phyloP scores from a whole-genome alignment of 2,797 vertebrate genomes.

The Coluber constrictor region DNA sequence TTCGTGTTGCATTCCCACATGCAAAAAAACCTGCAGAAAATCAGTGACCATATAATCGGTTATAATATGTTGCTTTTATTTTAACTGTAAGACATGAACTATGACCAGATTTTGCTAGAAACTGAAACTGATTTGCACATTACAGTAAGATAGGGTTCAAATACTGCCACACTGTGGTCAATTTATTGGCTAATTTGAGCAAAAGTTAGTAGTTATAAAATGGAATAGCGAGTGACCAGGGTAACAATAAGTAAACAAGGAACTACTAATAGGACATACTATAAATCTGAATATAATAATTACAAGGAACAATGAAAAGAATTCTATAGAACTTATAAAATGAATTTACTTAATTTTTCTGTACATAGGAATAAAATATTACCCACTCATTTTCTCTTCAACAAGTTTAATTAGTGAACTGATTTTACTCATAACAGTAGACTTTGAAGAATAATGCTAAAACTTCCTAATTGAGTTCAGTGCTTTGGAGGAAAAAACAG shows the following conservation, averaged over 20 bases:
- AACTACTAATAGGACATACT: background rate
- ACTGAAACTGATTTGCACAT: background rate
- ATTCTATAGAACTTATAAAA: constrained; percentile 19
- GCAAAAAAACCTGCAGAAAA: background rate
- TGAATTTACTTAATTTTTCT: constrained; percentile 21
- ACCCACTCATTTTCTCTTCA: constrained; percentile 21
- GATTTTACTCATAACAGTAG: constrained; percentile 27
- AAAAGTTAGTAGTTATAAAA: background rate
- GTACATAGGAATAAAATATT: background rate
- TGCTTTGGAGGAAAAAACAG: background rate
- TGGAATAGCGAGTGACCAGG: background rate
- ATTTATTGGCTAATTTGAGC: background rate
- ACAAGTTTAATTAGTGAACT: background rate
- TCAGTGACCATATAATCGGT: background rate
- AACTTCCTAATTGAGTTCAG: background rate
- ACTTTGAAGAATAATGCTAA: constrained; percentile 14
- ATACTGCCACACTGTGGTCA: background rate
- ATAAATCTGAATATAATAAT: background rate
- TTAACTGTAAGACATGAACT: background rate
- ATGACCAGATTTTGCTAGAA: background rate
- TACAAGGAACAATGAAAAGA: constrained; percentile 8
- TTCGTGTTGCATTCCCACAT: background rate
- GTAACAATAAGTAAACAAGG: background rate
- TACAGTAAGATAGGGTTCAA: background rate
- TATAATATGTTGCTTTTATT: background rate